Percentiles rank a stretch among this genome's conserved stretches.
phyloP scores from a whole-genome alignment of 2,797 vertebrate genomes.

The Melanotaenia trifasciata region DNA sequence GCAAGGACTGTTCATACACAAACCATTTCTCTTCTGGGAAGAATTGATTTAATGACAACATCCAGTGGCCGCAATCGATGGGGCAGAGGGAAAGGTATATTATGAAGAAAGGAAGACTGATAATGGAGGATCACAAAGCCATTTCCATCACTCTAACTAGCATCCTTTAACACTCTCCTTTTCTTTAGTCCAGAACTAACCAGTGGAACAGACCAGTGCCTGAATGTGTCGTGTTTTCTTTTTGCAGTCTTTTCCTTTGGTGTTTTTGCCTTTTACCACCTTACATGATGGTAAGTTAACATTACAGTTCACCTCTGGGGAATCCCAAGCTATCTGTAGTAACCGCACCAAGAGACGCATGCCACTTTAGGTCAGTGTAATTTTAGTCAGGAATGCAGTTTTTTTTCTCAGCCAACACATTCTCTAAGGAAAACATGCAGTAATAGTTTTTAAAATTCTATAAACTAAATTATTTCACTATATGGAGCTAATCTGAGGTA shows the following conservation, averaged over 20 bases:
- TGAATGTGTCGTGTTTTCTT: slow-evolving; percentile 14
- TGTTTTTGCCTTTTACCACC: slow-evolving; percentile 14
- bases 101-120: slow-evolving; percentile 81
- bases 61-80: slow-evolving; percentile 83
- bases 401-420: no score
- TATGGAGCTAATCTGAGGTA: no score
- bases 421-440: no score
- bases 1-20: slow-evolving; percentile 81
- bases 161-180: slow-evolving; percentile 69
- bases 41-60: slow-evolving; percentile 86
- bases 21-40: slow-evolving; percentile 82
- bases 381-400: no score
- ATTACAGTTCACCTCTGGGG: slow-evolving; percentile 21
- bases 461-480: no score
- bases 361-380: no score
- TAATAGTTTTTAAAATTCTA: no score
- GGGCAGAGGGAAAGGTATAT: slow-evolving; percentile 77
- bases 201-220: slow-evolving; percentile 19
- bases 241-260: slow-evolving; percentile 27
- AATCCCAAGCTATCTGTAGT: slow-evolving; percentile 9
- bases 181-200: slow-evolving; percentile 38
- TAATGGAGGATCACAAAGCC: slow-evolving; percentile 82
- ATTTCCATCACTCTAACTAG: slow-evolving; percentile 80
- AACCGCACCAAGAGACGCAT: background rate
- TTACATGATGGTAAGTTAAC: slow-evolving; percentile 36